Percentiles rank a stretch among this genome's conserved stretches.
Evolutionary conservation across 2,113 vertebrate genomes (phyloP).

Genomic region (Cyanoderma ruficeps): DNA sequence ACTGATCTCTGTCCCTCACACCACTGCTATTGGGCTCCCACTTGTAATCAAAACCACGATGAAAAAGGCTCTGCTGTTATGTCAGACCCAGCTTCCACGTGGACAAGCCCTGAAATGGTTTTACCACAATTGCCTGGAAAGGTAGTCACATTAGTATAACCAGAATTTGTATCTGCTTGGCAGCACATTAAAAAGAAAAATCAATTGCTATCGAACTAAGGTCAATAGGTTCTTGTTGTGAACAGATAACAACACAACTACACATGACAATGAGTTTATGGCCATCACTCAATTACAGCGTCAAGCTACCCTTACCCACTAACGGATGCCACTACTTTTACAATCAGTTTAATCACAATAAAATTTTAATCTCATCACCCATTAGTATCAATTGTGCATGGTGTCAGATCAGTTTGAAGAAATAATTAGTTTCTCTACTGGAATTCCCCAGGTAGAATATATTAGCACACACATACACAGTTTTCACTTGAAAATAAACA

Average conservation of each 20-base stretch:
- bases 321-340: neutral
- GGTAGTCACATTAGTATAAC: neutral
- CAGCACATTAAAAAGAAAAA: neutral
- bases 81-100: neutral
- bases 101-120: neutral
- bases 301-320: neutral
- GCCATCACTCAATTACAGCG: neutral
- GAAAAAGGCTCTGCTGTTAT: neutral
- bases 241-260: neutral
- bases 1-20: neutral
- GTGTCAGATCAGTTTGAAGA: neutral
- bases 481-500: neutral
- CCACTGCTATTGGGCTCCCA: neutral
- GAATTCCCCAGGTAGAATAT: neutral
- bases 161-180: neutral
- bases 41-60: neutral
- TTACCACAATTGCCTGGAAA: neutral
- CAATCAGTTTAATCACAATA: neutral
- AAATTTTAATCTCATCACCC: neutral
- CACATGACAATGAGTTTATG: neutral
- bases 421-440: slow-evolving; percentile 8
- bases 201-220: neutral
- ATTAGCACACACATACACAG: neutral
- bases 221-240: neutral
- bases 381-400: neutral